phyloP scores from a whole-genome alignment of 2,797 vertebrate species.

The Carduelis carduelis region DNA sequence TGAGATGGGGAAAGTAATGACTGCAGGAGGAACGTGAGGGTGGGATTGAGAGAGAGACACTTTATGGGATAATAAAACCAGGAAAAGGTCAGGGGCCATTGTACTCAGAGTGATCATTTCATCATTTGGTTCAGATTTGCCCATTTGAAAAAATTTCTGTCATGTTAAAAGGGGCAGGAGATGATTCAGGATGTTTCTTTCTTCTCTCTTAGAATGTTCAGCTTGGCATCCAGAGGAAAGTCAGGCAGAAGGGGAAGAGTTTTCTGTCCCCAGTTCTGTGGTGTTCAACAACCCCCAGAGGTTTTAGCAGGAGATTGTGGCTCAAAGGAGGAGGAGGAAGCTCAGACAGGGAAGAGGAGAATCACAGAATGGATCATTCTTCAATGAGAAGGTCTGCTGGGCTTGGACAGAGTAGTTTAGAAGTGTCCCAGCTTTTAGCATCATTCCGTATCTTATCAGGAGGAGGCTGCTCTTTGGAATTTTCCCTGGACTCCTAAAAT shows the following conservation, averaged over 20 bases:
- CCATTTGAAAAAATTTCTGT: background rate
- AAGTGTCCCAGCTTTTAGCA: background rate
- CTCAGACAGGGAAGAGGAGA: background rate
- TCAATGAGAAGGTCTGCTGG: background rate
- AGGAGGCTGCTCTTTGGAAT: background rate
- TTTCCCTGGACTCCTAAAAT: background rate
- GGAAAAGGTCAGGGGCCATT: background rate
- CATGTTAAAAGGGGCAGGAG: background rate
- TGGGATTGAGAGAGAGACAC: background rate
- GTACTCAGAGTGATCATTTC: background rate
- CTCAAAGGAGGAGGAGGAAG: background rate
- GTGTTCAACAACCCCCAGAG: background rate
- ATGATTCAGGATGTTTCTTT: background rate
- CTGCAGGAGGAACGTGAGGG: background rate
- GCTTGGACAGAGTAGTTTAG: background rate
- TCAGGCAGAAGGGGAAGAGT: background rate
- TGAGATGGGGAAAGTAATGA: background rate
- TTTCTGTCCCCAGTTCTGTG: rapidly evolving
- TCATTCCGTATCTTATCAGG: rapidly evolving
- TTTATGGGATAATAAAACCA: rapidly evolving
- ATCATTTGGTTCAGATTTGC: background rate
- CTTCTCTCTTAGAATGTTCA: rapidly evolving
- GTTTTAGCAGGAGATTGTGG: background rate
- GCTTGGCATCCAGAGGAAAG: background rate
- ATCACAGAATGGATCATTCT: background rate